Base-by-base conservation (phyloP, 2,888 invertebrate species). In the Lysandra bellargus region DNA sequence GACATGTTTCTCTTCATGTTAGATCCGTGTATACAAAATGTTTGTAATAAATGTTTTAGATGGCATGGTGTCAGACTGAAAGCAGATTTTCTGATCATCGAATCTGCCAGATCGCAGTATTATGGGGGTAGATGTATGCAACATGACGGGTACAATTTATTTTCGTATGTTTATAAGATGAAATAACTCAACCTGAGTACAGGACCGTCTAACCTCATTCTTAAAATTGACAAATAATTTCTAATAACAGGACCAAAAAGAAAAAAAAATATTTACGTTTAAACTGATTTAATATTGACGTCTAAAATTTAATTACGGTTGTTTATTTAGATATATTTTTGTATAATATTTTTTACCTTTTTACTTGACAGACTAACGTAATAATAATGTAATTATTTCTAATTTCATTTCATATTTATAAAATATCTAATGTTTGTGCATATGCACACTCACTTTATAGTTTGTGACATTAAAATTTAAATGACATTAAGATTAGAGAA, bases 11-110 rank as follows among this genome's bases (percentile, higher is more conserved):
- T 84, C 90, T 91, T 87, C 88, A 85, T 90, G 90, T 92, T 92
- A 91, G 92, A 89, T 91, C 88, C 86, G 86, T 91, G 91, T 93
- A 90, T 90, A 91, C 90, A 91, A 87, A 88, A 90, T 90, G 87
- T 91, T 89, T 92, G 92, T 93, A 90, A 91, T 93, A 90, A 88
- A 89, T 89, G 88, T 90, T 86, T 89, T 89, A 90, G 89, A 85
- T 85, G 89, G 89, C 88, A 88, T 87, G 89, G 73, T 84, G 87
- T 88, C 92, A 90, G 93, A 93, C 93, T 92, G 93, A 86, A 87
- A 83, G 89, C 90, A 89, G 89, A 88, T 89, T 80, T 80, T 78
- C 72, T 79, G 79, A 80, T 61, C 60, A 57, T 49, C 73, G 79
- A 78, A 81, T 87, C 88, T 87, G 89, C 89, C 88, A 85, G 84